A percentile compares a stretch with the other conserved stretches of the same genome.
Evolutionary conservation across 2,888 invertebrate genomes (phyloP).

Genomic region (Catonia carolina): DNA sequence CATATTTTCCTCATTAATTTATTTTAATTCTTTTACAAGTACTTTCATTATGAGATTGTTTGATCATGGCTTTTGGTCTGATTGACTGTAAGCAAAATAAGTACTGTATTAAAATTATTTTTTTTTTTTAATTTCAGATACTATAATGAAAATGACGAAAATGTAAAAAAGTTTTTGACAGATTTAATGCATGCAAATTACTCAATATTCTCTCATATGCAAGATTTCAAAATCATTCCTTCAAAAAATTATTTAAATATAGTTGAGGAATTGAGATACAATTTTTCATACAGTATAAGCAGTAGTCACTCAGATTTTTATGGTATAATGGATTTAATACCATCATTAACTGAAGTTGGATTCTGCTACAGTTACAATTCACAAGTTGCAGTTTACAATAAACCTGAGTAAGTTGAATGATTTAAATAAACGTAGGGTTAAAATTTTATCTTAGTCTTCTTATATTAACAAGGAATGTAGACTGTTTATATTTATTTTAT

Average conservation of each 20-base stretch:
- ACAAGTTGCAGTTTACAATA: slow-evolving; percentile 53
- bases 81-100: too few relatives aligned
- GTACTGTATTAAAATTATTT: too few relatives aligned
- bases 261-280: slow-evolving; percentile 10
- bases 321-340: slow-evolving; percentile 42
- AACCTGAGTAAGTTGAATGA: slow-evolving; percentile 51
- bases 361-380: slow-evolving; percentile 64
- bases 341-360: slow-evolving; percentile 61
- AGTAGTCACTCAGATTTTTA: slow-evolving; percentile 26
- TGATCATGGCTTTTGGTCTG: too few relatives aligned
- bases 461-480: too few relatives aligned
- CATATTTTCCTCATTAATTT: too few relatives aligned
- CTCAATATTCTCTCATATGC: slow-evolving; percentile 52
- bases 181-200: slow-evolving; percentile 52
- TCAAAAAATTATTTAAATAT: slow-evolving; percentile 23
- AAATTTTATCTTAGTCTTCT: too few relatives aligned
- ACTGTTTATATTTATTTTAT: too few relatives aligned
- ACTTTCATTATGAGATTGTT: too few relatives aligned
- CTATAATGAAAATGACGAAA: neutral
- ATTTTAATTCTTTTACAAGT: too few relatives aligned
- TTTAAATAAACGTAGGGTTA: too few relatives aligned
- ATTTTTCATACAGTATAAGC: slow-evolving; percentile 23
- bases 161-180: slow-evolving; percentile 4
- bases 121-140: too few relatives aligned
- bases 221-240: slow-evolving; percentile 37